Conservation (phyloP, 1,140 invertebrate genomes). For the Conus ventricosus region DNA sequence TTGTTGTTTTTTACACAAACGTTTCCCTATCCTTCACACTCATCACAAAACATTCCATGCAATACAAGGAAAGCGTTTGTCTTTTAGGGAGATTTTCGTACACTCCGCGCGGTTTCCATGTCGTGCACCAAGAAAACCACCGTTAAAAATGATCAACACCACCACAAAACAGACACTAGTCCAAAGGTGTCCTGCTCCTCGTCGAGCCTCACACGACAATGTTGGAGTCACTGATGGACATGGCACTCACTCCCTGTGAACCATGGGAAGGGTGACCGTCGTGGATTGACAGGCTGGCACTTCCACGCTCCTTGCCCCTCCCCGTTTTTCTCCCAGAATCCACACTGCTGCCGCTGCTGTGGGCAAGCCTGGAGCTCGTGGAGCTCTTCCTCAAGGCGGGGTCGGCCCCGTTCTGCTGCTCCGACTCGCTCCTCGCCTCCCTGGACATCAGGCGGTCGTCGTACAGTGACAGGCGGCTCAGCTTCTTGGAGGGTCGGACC, state of each 20-base stretch:
- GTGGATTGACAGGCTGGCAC: not conserved
- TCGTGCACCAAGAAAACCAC: no score
- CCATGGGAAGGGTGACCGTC: not conserved
- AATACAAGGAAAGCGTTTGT: no score
- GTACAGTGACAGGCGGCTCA: constrained; percentile 84
- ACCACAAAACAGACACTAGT: no score
- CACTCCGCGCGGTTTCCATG: no score
- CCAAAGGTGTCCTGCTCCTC: no score
- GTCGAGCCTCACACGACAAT: not conserved
- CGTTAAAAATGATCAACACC: no score
- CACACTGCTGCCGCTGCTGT: not conserved
- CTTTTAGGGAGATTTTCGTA: no score
- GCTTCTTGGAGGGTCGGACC: constrained; percentile 81
- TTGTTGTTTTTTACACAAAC: no score
- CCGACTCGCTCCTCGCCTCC: not conserved
- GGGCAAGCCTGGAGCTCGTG: not conserved
- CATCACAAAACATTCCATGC: no score
- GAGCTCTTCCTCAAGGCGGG: constrained; percentile 11
- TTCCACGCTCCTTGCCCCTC: not conserved
- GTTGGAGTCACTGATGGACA: not conserved
- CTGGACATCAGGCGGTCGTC: constrained; percentile 88
- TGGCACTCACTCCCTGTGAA: not conserved
- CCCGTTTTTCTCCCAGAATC: not conserved
- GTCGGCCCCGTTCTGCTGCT: not conserved
- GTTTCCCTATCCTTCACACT: no score